A percentile compares a stretch with the other conserved stretches of the same genome.
These are phyloP conservation scores for Unio pictorum DNA, from an alignment of 2,888 invertebrate genomes.

Conservation along the genomic window DNA sequence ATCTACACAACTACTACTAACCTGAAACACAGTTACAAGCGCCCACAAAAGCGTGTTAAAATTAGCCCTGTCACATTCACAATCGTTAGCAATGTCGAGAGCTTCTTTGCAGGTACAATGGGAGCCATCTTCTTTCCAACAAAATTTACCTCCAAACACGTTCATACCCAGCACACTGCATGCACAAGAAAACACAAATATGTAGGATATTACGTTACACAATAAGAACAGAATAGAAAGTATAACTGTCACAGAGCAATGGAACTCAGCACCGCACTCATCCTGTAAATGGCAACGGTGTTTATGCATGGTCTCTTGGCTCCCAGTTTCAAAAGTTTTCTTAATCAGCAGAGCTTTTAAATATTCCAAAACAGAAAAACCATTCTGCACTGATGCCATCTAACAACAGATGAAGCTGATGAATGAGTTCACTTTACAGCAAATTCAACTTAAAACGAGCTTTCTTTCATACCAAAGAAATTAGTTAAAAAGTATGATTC, in stretches of 20 bases:
- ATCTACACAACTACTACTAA: slow-evolving; percentile 26
- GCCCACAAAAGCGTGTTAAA: slow-evolving; percentile 74
- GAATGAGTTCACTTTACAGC: too few species aligned
- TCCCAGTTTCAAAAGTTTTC: neutral
- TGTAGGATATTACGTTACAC: too few species aligned
- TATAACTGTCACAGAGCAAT: slow-evolving; percentile 1
- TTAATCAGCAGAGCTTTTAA: neutral
- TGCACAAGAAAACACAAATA: slow-evolving; percentile 62
- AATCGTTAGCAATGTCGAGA: slow-evolving; percentile 74
- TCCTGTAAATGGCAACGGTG: neutral
- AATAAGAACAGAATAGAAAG: too few species aligned
- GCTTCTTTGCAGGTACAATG: slow-evolving; percentile 91
- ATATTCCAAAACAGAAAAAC: neutral
- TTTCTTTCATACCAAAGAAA: too few species aligned
- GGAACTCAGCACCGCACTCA: slow-evolving; percentile 6
- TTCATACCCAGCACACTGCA: slow-evolving; percentile 99
- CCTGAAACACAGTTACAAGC: slow-evolving; percentile 74
- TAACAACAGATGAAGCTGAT: too few species aligned
- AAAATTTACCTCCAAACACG: slow-evolving; percentile 99
- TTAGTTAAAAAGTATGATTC: too few species aligned
- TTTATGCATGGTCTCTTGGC: neutral
- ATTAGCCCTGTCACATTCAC: slow-evolving; percentile 72
- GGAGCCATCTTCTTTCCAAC: slow-evolving; percentile 80
- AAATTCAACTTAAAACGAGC: too few species aligned
- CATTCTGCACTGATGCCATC: neutral